Evolutionary conservation across 2,113 vertebrate species (phyloP), one percentile per base, ranked within the genome.

Genomic region (Corvus cornix): DNA sequence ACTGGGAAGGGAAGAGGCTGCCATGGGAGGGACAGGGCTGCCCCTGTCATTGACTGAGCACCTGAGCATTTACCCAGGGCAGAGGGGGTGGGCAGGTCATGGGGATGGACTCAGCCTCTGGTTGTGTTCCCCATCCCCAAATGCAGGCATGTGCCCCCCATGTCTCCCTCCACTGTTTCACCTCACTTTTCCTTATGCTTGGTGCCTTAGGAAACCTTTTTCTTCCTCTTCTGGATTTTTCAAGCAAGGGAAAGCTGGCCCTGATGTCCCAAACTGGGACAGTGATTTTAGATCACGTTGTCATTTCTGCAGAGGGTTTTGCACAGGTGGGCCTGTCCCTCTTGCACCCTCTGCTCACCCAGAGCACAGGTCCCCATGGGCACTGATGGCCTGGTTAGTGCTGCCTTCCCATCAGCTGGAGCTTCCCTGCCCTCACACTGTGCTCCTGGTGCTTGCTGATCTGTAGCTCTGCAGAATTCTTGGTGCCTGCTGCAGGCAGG

Each of bases 321-420:
- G 43, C 16, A 10, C 8, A n/a, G n/a, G 15, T 27, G 31, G n/a
- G 37, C 41, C 76, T 39, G 43, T 59, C 46, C 35, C 22, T 55
- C 35, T 59, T 12, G 24, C 31, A 23, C 24, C 43, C 1, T 0
- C 41, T 79, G 41, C 43, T 37, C 35, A 4, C 16, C 10, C 30
- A 56, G 52, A 59, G 39, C 44, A 15, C 31, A 16, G 49, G 19
- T 63, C 2, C 1, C 43, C 5, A 7, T 0, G 1, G 33, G 56
- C 69, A 67, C 19, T 1, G 1, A 2, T 2, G 7, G 21, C 51
- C 26, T 4, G 0, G 26, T 56, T 28, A 22, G 16, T 55, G 39
- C 60, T 62, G 69, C 11, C 39, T 49, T 68, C 58, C 56, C 48
- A 13, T 26, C 6, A 5, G 16, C 37, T 52, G 56, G 23, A 59